phyloP scores from a whole-genome alignment of 2,888 invertebrate genomes.

The Pyrgus malvae region DNA sequence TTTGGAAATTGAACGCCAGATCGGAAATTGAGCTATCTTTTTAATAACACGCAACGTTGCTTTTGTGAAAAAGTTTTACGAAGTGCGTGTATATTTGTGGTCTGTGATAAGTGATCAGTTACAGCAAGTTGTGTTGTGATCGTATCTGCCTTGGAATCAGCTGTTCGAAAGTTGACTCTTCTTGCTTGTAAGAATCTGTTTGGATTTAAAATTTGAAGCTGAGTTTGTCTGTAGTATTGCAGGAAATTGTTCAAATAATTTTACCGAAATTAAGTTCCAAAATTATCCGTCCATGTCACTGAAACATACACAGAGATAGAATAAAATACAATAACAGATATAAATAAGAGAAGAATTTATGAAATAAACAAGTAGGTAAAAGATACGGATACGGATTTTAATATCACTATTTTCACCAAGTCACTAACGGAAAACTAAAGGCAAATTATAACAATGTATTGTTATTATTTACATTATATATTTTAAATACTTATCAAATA shows the following conservation, averaged over 20 bases:
- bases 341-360: too few species aligned
- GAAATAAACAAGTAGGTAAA: too few species aligned
- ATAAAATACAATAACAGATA: too few species aligned
- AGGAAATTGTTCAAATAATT: neutral
- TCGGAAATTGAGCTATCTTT: slow-evolving; percentile 41
- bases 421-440: too few species aligned
- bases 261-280: too few species aligned
- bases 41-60: slow-evolving; percentile 48
- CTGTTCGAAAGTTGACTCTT: slow-evolving; percentile 46
- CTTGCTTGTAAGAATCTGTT: slow-evolving; percentile 43
- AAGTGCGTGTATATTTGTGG: slow-evolving; percentile 33
- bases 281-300: too few species aligned
- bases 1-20: slow-evolving; percentile 34
- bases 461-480: too few species aligned
- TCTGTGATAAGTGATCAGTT: slow-evolving; percentile 29
- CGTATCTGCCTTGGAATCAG: slow-evolving; percentile 56
- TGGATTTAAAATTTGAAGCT: neutral
- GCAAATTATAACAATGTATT: too few species aligned
- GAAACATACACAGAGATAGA: too few species aligned
- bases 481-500: too few species aligned
- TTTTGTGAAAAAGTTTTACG: slow-evolving; percentile 57
- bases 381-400: too few species aligned
- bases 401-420: too few species aligned
- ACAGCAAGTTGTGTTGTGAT: slow-evolving; percentile 47
- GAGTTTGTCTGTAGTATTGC: neutral